phyloP scores from a whole-genome alignment of 2,113 vertebrate species.

The Misgurnus anguillicaudatus region DNA sequence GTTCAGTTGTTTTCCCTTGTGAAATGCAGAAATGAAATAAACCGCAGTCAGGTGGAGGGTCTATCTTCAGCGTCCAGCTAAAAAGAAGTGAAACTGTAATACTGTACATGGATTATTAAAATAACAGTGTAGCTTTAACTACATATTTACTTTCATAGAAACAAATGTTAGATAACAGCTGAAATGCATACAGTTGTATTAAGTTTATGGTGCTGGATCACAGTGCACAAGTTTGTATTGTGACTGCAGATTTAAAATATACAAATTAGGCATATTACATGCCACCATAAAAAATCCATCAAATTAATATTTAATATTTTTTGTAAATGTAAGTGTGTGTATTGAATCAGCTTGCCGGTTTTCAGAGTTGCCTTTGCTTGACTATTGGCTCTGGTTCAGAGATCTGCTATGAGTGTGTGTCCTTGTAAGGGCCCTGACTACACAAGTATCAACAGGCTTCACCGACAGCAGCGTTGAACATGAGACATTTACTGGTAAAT shows the following conservation, averaged over 20 bases:
- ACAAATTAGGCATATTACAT: too few relatives aligned
- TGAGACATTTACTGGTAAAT: slow-evolving; percentile 72
- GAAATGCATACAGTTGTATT: too few relatives aligned
- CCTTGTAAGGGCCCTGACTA: slow-evolving; percentile 56
- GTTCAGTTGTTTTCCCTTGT: slow-evolving; percentile 15
- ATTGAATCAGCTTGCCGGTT: not conserved
- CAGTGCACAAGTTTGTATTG: not conserved
- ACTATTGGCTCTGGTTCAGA: slow-evolving; percentile 66
- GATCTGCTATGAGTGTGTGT: slow-evolving; percentile 38
- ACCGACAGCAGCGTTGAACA: slow-evolving; percentile 50
- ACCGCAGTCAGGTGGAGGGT: not conserved
- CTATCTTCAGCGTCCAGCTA: slow-evolving; percentile 1
- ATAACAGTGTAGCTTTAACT: too few relatives aligned
- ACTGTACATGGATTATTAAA: not conserved
- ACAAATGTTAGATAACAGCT: too few relatives aligned
- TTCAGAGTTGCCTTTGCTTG: slow-evolving; percentile 56
- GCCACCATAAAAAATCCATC: too few relatives aligned
- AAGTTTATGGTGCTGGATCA: too few relatives aligned
- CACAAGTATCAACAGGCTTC: slow-evolving; percentile 41
- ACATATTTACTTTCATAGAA: too few relatives aligned
- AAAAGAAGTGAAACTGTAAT: slow-evolving; percentile 26
- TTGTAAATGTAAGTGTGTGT: not conserved
- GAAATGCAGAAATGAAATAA: slow-evolving; percentile 26
- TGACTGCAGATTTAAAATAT: too few relatives aligned
- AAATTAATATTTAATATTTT: too few relatives aligned